Base-by-base conservation (phyloP, 1,140 invertebrate genomes). In the Panagrolaimus sp. region DNA sequence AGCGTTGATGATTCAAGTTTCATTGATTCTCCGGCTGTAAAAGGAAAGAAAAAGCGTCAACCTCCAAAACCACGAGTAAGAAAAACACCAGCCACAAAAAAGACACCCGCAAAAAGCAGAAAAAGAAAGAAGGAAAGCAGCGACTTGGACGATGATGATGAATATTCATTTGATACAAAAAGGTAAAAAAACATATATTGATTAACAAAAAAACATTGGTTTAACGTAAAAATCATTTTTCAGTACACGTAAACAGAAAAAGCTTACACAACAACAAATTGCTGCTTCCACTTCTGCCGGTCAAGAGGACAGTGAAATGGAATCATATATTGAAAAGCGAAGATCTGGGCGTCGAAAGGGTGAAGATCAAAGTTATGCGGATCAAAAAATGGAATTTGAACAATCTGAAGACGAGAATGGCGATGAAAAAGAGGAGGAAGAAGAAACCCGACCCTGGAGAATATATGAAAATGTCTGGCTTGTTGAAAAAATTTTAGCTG, bases 401-500 rank as follows among this genome's bases (percentile, higher is more conserved):
- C 75, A 75, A 15, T 38, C 32, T 38, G 21, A 32, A 17, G 71
- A 74, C 24, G 65, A 74, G 26, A 58, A 58, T 58, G 52, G 17
- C 52, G 43, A 15, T n/a, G 58, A 73, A 4, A 38, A 38, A 9
- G 71, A 67, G 66, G 67, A 68, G 5, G 17, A 68, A 15, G 70
- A 71, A 43, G 43, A 63, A 15, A 32, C 24, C 10, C 21, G n/a
- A 14, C 52, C 52, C 3, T 58, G 21, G 21, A 26, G 12, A 28
- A 21, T 58, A 6, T 58, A 26, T 26, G 28, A 21, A 28, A 28
- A 58, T 48, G 32, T 63, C 26, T 69, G 68, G 68, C 17, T 78
- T 67, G 76, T 78, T 24, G 76, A 78, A 55, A 80, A 76, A 68
- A 79, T 78, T 44, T 52, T 78, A 3, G 78, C 76, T 21, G 52